Conservation (phyloP, 2,888 invertebrate species). For the Protonemura montana region DNA sequence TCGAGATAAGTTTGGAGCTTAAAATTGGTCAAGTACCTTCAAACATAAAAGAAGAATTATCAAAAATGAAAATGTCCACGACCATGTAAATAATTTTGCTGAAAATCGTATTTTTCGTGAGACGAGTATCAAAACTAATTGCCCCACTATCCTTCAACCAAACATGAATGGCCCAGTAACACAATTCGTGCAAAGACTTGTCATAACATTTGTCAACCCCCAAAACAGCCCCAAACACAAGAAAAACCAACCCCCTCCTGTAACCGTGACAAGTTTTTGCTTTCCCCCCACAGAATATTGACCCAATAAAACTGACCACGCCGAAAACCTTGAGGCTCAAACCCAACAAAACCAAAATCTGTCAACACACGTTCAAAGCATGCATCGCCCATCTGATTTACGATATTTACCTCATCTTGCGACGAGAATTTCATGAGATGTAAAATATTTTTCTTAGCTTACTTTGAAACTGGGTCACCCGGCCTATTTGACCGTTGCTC, state of each 20-base stretch:
- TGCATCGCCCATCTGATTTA: neutral
- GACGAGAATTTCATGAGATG: neutral
- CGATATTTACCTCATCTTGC: neutral
- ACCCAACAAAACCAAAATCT: neutral
- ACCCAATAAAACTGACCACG: neutral
- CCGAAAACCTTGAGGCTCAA: neutral
- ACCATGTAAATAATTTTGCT: no score
- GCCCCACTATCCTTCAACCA: no score
- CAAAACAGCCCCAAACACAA: no score
- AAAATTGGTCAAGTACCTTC: no score
- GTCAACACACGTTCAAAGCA: neutral
- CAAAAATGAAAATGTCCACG: no score
- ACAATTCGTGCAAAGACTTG: neutral
- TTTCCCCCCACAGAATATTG: neutral
- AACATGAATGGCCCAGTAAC: neutral
- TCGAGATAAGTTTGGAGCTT: no score
- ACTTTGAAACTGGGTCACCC: neutral
- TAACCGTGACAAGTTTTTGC: neutral
- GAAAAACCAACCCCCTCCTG: neutral
- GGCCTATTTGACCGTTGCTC: neutral
- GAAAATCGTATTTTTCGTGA: no score
- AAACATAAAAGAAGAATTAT: no score
- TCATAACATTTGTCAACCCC: no score
- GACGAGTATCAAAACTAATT: no score
- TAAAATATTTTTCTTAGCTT: neutral